Percentiles rank a stretch among this genome's conserved stretches.
phyloP scores from a whole-genome alignment of 2,113 vertebrate genomes.

The Amphiprion percula region DNA sequence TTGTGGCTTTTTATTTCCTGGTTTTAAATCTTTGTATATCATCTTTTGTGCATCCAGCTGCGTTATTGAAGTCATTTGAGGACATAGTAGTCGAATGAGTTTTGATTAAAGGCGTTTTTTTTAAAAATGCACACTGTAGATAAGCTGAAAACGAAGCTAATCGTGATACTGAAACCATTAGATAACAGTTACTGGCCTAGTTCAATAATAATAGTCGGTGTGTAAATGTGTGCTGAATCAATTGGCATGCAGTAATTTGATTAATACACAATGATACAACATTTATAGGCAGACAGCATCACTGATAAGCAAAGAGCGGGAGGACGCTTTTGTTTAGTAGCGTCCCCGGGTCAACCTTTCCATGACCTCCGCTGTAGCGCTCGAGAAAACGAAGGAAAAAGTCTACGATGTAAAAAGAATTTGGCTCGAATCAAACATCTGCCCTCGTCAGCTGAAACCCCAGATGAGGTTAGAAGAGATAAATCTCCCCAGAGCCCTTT shows the following conservation, averaged over 20 bases:
- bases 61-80: slow-evolving; percentile 2
- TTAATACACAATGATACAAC: slow-evolving; percentile 53
- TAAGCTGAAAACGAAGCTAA: neutral
- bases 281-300: slow-evolving; percentile 48
- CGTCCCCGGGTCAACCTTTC: slow-evolving; percentile 63
- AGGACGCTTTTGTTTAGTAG: slow-evolving; percentile 66
- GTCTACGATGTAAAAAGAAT: slow-evolving; percentile 57
- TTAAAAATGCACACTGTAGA: neutral
- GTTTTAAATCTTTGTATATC: slow-evolving; percentile 8
- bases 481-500: neutral
- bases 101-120: slow-evolving; percentile 7
- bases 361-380: slow-evolving; percentile 62
- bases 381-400: slow-evolving; percentile 49
- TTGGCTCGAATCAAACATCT: slow-evolving; percentile 39
- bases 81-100: neutral
- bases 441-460: slow-evolving; percentile 44
- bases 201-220: slow-evolving; percentile 30
- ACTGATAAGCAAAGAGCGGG: slow-evolving; percentile 53
- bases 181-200: slow-evolving; percentile 59
- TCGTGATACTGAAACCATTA: slow-evolving; percentile 12
- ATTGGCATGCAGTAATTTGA: slow-evolving; percentile 49
- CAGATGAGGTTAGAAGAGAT: slow-evolving; percentile 19
- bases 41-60: slow-evolving; percentile 1
- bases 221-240: slow-evolving; percentile 46
- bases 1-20: neutral